Evolutionary conservation across 2,113 vertebrate species (phyloP), one percentile per base, ranked within the genome.

Genomic region (Galbula dea): DNA sequence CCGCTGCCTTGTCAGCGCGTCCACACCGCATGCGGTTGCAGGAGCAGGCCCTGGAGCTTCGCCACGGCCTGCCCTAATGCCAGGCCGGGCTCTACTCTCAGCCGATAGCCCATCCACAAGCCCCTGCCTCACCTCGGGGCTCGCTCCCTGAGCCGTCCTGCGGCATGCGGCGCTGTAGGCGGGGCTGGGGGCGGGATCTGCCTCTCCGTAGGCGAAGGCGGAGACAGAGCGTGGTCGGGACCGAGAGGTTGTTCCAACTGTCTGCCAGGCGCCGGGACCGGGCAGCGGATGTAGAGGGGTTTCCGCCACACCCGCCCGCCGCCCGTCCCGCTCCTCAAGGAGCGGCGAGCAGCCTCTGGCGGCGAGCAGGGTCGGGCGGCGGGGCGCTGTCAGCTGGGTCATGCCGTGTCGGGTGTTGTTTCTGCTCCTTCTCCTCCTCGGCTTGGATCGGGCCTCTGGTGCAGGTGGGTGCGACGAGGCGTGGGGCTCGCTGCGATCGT

Each of bases 161-260:
- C 51, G 18, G 22, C 6, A n/a, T 15, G 3, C 12, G 7, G 16
- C 9, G 24, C 43, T 19, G 18, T 14, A 29, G 49, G 55, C 55
- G 63, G 55, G 18, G 41, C 55, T 29, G 41, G 10, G 6, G 39
- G 30, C 34, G 30, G 46, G 46, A 30, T 32, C 46, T 34, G 59
- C 23, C 23, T 57, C 32, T 9, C 14, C 22, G 62, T 5, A 7
- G 62, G 62, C 49, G 45, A 55, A 4, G 24, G 13, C 6, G 19
- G 49, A 58, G 78, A 45, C 39, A 14, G 52, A 46, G 88, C 21
- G 21, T 37, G 10, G 17, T 4, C 3, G 19, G 11, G 4, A 3
- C 2, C 26, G 13, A 6, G 66, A 1, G 12, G 66, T 10, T 1
- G 11, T 6, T 2, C 9, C 12, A n/a, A 23, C 12, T 37, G 5